phyloP scores from a whole-genome alignment of 1,140 invertebrate genomes.

The Akabosia matsudoensis region DNA sequence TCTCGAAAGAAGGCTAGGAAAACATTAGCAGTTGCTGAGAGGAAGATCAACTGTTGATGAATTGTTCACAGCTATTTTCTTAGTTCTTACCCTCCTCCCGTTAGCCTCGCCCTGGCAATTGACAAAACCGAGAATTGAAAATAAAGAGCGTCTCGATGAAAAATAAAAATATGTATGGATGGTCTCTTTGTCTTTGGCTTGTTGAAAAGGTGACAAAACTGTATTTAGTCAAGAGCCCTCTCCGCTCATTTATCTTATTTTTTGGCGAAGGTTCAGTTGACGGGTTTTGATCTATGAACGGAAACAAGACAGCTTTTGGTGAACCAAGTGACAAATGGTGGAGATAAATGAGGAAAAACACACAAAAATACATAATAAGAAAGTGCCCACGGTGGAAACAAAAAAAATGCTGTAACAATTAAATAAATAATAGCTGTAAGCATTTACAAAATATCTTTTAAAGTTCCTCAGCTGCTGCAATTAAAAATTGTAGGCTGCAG shows the following conservation, averaged over 20 bases:
- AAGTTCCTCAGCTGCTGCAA: no score
- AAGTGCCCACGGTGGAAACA: no score
- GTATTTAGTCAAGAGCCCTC: background rate
- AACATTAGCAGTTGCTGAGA: background rate
- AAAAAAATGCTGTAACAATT: no score
- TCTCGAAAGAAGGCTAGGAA: background rate
- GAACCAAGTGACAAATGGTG: no score
- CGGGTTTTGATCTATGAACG: background rate
- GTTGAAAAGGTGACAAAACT: conserved; percentile 20
- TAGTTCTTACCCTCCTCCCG: background rate
- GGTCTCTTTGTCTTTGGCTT: background rate
- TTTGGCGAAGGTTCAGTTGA: background rate
- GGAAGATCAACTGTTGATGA: background rate
- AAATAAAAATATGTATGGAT: no score
- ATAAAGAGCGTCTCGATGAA: no score
- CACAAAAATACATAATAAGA: no score
- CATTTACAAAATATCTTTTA: no score
- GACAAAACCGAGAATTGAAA: no score
- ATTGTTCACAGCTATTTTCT: background rate
- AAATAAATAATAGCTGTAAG: no score
- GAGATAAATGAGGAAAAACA: no score
- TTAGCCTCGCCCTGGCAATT: background rate
- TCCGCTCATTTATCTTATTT: background rate
- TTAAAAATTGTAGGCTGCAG: no score
- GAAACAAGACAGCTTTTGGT: background rate